Conservation (phyloP, 2,797 vertebrate genomes). For the Sebastes oblongus region DNA sequence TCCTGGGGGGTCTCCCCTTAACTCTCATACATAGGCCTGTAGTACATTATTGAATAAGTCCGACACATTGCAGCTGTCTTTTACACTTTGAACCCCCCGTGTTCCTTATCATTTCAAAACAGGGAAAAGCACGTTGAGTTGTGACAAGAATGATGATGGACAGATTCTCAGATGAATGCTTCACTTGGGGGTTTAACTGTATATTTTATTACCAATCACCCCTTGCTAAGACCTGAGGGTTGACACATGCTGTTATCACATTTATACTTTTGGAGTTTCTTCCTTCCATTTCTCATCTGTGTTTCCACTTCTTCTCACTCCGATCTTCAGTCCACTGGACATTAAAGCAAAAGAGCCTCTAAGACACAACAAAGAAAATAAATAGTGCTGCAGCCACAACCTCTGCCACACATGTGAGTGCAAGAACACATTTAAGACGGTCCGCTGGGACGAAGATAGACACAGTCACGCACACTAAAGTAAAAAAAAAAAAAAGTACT, state of each 20-base stretch:
- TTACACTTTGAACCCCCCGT: not conserved
- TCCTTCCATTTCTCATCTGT: not conserved
- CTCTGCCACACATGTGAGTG: conserved; percentile 7
- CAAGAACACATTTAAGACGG: conserved; percentile 14
- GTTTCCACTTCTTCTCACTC: not conserved
- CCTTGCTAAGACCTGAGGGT: not conserved
- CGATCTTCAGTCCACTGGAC: not conserved
- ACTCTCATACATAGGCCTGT: not conserved
- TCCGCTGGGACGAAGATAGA: conserved; percentile 8
- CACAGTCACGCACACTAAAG: not conserved
- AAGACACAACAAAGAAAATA: conserved; percentile 11
- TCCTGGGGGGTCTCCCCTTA: not conserved
- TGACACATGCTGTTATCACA: conserved; percentile 1
- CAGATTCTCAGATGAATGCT: not conserved
- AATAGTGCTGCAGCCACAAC: not conserved
- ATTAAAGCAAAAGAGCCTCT: conserved; percentile 2
- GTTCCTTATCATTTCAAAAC: conserved; percentile 2
- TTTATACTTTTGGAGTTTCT: not conserved
- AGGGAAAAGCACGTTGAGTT: not conserved
- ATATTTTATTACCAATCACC: conserved; percentile 1
- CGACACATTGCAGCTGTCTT: not conserved
- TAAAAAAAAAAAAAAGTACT: not conserved
- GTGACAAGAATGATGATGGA: conserved; percentile 15
- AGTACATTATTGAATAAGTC: not conserved
- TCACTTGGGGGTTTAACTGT: not conserved